Base-by-base conservation (phyloP, 2,113 vertebrate genomes). In the Sinocyclocheilus rhinocerous region DNA sequence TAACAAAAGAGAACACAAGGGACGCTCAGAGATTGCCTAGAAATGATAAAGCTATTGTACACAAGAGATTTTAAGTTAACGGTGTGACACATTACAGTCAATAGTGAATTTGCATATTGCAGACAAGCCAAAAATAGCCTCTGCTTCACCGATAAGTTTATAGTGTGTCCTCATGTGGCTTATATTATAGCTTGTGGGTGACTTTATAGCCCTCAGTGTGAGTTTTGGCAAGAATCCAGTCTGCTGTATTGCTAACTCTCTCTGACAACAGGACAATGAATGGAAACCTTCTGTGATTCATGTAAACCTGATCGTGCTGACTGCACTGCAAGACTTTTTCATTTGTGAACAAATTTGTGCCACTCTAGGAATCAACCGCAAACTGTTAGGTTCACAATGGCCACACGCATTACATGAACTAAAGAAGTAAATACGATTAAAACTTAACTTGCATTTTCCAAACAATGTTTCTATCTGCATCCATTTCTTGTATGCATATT, bases 161-260 rank as follows among this genome's bases (percentile, higher is more conserved):
- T 88, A 77, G 85, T 33, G 81, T 89, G 91, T 92, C 93, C 93
- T 93, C 87, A 76, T 59, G 89, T 90, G 89, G 87, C 91, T 89
- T 79, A 20, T 76, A 85, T 87, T 89, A 87, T 89, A 88, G 77
- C 90, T 89, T 88, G 87, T 84, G 90, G 89, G 86, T 84, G 91
- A 90, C 86, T 91, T 90, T 88, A 88, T 81, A 92, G 91, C 88
- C 92, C 91, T 93, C 92, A 90, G 91, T 92, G 91, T 91, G 90
- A 88, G 83, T 92, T 29, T 92, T 94, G 91, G 93, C 93, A 89
- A 85, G 61, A 90, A 85, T 92, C 91, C 81, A 82, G 18, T 20
- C 52, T 61, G 36, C 91, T 52, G 65, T 87, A 72, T 89, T 84
- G 80, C 20, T 70, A 83, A 89, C 88, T 92, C 91, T 93, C 88